A percentile compares a stretch with the other conserved stretches of the same genome.
Evolutionary conservation across 1,140 invertebrate species (phyloP).

Genomic region (Bicyclus anynana): DNA sequence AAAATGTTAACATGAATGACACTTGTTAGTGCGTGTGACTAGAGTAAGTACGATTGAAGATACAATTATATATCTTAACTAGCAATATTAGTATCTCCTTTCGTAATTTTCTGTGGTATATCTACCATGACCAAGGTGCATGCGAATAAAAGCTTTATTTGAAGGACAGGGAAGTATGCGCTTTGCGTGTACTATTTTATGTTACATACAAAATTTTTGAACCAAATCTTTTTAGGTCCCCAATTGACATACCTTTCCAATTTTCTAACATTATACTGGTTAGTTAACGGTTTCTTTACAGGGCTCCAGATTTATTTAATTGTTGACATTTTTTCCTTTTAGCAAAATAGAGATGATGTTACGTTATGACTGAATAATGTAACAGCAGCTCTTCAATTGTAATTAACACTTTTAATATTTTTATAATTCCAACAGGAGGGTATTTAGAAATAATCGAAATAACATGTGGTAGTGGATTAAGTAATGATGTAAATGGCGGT

Average conservation of each 20-base stretch:
- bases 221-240: not conserved
- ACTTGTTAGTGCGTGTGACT: constrained; percentile 45
- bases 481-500: constrained; percentile 26
- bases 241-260: not conserved
- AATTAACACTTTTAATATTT: constrained; percentile 10
- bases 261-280: constrained; percentile 2
- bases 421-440: constrained; percentile 6
- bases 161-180: constrained; percentile 66
- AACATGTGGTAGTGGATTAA: constrained; percentile 12
- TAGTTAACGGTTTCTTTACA: constrained; percentile 24
- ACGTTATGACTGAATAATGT: constrained; percentile 20
- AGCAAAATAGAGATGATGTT: constrained; percentile 17
- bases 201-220: not conserved
- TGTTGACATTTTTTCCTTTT: constrained; percentile 12
- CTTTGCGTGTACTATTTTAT: constrained; percentile 21
- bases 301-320: constrained; percentile 21
- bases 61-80: too few relatives aligned
- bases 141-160: constrained; percentile 52
- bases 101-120: constrained; percentile 35
- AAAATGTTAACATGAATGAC: constrained; percentile 37
- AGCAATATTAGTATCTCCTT: too few relatives aligned
- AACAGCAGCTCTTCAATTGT: constrained; percentile 16
- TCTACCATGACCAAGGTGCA: constrained; percentile 35
- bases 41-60: constrained; percentile 47
- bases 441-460: constrained; percentile 11